A percentile compares a stretch with the other conserved stretches of the same genome.
phyloP scores from a whole-genome alignment of 2,797 vertebrate genomes.

The Anguilla marmorata region DNA sequence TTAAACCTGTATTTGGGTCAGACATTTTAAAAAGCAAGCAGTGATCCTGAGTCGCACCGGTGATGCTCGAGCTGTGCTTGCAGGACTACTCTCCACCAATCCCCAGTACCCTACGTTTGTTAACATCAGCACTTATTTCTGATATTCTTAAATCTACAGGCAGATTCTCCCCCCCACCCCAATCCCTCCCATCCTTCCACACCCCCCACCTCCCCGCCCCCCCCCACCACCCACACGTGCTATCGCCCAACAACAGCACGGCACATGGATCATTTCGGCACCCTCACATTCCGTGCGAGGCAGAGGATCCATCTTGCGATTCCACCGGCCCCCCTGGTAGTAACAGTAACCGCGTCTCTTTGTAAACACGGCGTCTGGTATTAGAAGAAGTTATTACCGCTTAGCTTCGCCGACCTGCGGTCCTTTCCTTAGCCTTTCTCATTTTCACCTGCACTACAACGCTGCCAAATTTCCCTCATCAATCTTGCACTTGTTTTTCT shows the following conservation, averaged over 20 bases:
- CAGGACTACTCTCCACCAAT: not conserved
- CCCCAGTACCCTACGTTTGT: not conserved
- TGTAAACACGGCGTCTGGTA: conserved; percentile 35
- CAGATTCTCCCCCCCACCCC: not conserved
- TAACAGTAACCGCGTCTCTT: conserved; percentile 64
- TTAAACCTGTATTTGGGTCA: not conserved
- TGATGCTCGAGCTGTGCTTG: not conserved
- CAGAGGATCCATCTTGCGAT: conserved; percentile 65
- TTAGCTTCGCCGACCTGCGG: conserved; percentile 45
- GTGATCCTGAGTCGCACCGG: not conserved
- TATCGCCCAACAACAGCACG: not conserved
- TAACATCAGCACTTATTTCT: not conserved
- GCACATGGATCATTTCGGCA: conserved; percentile 11
- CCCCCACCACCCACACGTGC: not conserved
- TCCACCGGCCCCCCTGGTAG: conserved; percentile 59
- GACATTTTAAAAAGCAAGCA: not conserved
- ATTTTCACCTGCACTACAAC: conserved; percentile 45
- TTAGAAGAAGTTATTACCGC: conserved; percentile 53
- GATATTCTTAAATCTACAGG: not conserved
- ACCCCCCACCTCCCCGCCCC: not conserved
- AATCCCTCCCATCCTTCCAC: not conserved
- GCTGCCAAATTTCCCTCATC: conserved; percentile 46
- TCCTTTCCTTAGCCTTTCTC: conserved; percentile 25
- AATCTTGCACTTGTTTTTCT: conserved; percentile 35
- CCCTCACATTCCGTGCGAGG: conserved; percentile 45